Base-by-base conservation (phyloP, 2,888 invertebrate species). In the Petrolisthes manimaculis region DNA sequence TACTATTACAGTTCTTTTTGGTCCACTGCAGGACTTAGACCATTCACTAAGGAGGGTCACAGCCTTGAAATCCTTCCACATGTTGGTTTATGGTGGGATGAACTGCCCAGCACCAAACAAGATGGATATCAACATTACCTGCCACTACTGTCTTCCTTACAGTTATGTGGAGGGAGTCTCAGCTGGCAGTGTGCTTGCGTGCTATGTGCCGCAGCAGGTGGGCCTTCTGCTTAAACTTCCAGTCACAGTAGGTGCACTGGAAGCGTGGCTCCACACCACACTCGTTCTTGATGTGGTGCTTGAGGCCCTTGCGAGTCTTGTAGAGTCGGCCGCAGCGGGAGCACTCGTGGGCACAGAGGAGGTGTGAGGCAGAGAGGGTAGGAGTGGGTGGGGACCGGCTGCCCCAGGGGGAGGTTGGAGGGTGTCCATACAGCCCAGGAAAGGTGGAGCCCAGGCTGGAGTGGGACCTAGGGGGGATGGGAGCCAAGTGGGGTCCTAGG, bases 221-320 rank as follows among this genome's bases (percentile, higher is more conserved):
- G 24, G 90, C 90, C 86, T 91, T 91, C 88, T 91, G 91, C 78
- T 90, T 91, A 89, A 91, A 91, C 85, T 90, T 89, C 89, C 91
- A 90, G 87, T 90, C 91, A 82, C 91, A 91, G 61, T 89, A 88
- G 71, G 89, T 83, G 82, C 91, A 91, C 79, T 89, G 89, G 81
- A 91, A 91, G 21, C 91, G 88, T 24, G 91, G 91, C 81, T 91
- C 91, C 24, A 91, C 91, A 37, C 91, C 91, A 56, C 91, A 91
- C 86, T 91, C 91, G 83, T 91, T 90, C 86, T 91, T 90, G 67
- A 89, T 89, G 82, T 91, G 91, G 69, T 90, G 91, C 74, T 90
- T 90, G 51, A 91, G 86, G 21, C 90, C 90, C 75, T 90, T 90
- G 21, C 91, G 89, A 14, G 91, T 91, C 84, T 90, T 91, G 89